Evolutionary conservation across 1,140 invertebrate species (phyloP), one percentile per base, ranked within the genome.

Genomic region (Amyelois transitella): DNA sequence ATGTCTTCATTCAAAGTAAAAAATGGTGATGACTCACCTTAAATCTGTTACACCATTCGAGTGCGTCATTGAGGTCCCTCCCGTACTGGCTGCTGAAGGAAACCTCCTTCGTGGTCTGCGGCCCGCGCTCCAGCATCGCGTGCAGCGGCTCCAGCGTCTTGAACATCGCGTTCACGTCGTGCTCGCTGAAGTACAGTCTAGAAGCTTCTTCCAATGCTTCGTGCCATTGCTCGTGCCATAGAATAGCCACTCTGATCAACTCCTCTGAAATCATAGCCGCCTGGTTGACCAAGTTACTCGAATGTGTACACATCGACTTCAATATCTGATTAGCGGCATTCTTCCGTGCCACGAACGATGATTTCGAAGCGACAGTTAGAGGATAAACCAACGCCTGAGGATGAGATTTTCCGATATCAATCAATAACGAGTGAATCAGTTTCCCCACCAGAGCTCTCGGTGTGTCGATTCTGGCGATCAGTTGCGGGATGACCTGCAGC

Each of bases 171-270:
- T 95, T 94, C 0, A 98, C 93, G 74, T 99, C 97, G 49, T 94
- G 91, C 79, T 99, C 98, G 0, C 97, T 98, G 83, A 99, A 99
- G 78, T 99, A 99, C 20, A 86, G 52, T 43, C 96, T 88, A 10
- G 97, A 99, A 0, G 99, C 98, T 89, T 99, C 98, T 83, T 99
- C 99, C 6, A 99, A 81, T 0, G 97, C 98, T 85, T 99, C 98
- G 80, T 99, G 97, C 98, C 98, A 99, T 62, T 98, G 93, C 82
- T 99, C 99, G 83, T 99, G 98, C 98, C 99, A 99, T 1, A 99
- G 87, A 58, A 99, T 99, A 5, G 98, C 98, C 0, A 99, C 98
- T 53, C 98, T 90, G 50, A 99, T 99, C 18, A 99, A 88, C 82
- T 99, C 99, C 70, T 99, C 98, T 62, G 96, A 98, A 19, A 96